Evolutionary conservation across 2,888 invertebrate genomes (phyloP).

Genomic region (Carterocephalus palaemon): DNA sequence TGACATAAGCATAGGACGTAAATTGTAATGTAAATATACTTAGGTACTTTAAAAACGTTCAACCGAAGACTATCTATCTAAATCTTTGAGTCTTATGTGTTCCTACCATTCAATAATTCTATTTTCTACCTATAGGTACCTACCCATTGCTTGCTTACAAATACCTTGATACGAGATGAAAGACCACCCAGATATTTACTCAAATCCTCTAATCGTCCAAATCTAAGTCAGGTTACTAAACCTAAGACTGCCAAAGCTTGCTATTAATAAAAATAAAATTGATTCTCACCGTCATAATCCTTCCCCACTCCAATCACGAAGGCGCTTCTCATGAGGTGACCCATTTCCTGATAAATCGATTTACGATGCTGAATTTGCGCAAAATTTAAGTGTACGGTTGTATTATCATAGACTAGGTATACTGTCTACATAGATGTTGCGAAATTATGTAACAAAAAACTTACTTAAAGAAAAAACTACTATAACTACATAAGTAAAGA

Average conservation of each 20-base stretch:
- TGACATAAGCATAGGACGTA: too few relatives aligned
- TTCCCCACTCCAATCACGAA: constrained; percentile 61
- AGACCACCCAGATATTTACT: too few relatives aligned
- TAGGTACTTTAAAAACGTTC: too few relatives aligned
- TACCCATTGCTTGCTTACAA: too few relatives aligned
- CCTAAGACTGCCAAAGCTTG: not conserved
- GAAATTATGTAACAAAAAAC: constrained; percentile 33
- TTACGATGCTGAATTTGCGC: constrained; percentile 69
- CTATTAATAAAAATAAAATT: constrained; percentile 5
- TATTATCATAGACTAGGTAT: constrained; percentile 39
- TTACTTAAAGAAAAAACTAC: constrained; percentile 34
- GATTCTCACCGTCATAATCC: constrained; percentile 56
- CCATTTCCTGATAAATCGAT: constrained; percentile 51
- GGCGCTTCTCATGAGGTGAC: constrained; percentile 65
- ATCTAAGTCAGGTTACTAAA: too few relatives aligned
- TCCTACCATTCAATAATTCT: too few relatives aligned
- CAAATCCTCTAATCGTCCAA: too few relatives aligned
- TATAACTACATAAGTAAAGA: constrained; percentile 31
- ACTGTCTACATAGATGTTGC: constrained; percentile 44
- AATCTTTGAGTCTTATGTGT: too few relatives aligned
- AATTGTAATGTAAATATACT: too few relatives aligned
- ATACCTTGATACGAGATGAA: too few relatives aligned
- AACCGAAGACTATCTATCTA: too few relatives aligned
- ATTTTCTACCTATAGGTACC: too few relatives aligned
- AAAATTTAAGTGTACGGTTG: constrained; percentile 51